Base-by-base conservation (phyloP, 2,797 vertebrate genomes). In the Microhierax caerulescens region DNA sequence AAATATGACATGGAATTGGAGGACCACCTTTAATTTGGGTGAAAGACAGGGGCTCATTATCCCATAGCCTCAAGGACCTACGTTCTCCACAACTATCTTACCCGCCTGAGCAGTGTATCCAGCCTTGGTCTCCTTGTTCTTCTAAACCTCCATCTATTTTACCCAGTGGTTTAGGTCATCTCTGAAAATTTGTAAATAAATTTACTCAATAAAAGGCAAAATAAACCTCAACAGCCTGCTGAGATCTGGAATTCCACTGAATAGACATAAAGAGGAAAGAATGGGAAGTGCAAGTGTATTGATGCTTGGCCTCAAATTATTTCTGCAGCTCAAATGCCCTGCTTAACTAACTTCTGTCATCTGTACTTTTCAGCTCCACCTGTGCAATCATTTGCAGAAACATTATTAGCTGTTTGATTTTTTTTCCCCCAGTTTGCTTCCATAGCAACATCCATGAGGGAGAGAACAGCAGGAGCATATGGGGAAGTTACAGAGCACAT, bases 381-480 rank as follows among this genome's bases (percentile, higher is more conserved):
- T 94, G 95, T 96, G 90, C 92, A 96, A 95, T 97, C 95, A 90
- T 97, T 97, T 94, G 90, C 81, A 96, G 85, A 97, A 93, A 93
- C 84, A 80, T 96, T 96, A 96, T 96, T 96, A 97, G 95, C 73
- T 51, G 57, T 91, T 96, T 95, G 80, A 67, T 94, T 94, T 92
- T 94, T 93, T 87, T 16, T 39, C 37, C 68, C 67, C 79, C 41
- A 28, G 75, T 95, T 97, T 95, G 96, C 97, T 98, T 98, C 97
- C 97, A 98, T 97, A 97, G 96, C 94, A 98, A 98, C 97, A 95
- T 94, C 91, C 95, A 91, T 95, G 95, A 96, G 93, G 79, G 88
- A 96, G 57, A 94, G 92, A 97, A 91, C 82, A 91, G 93, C 73
- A 80, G 95, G 94, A 96, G 61, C 94, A 96, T 94, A 97, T 96